A percentile compares a stretch with the other conserved stretches of the same genome.
phyloP scores from a whole-genome alignment of 2,797 vertebrate species.

The Chiroxiphia lanceolata region DNA sequence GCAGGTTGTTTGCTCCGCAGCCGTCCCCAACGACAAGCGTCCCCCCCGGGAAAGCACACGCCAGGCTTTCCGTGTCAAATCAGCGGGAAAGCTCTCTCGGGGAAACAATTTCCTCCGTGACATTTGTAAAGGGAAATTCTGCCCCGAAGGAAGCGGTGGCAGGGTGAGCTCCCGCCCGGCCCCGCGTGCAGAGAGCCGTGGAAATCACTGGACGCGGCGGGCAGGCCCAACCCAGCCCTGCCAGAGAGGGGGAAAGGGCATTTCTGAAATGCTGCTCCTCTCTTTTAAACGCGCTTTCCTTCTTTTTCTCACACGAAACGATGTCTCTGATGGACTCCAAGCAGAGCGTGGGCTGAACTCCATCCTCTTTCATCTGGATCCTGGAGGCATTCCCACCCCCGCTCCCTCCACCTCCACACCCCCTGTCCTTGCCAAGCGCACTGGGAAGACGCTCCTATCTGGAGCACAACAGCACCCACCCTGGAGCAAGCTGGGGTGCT shows the following conservation, averaged over 20 bases:
- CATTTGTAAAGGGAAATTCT: neutral
- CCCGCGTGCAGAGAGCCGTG: fast-evolving
- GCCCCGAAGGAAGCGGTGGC: neutral
- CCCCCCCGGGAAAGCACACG: fast-evolving
- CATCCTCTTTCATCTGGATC: neutral
- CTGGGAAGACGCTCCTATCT: neutral
- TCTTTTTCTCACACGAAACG: fast-evolving
- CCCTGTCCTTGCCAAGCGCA: fast-evolving
- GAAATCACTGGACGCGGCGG: neutral
- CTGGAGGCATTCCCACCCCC: neutral
- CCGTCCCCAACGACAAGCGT: neutral
- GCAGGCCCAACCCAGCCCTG: neutral
- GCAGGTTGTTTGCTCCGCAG: neutral
- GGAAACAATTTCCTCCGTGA: neutral
- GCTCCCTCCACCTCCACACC: neutral
- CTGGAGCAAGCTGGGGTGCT: neutral
- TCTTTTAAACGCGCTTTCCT: neutral
- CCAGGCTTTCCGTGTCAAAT: neutral
- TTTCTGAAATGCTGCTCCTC: neutral
- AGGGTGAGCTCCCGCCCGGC: neutral
- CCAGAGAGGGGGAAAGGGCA: no score
- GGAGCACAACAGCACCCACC: neutral
- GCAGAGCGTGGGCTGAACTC: neutral
- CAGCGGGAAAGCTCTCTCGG: fast-evolving
- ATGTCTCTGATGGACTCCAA: neutral